These are phyloP conservation scores for Syngnathus scovelli DNA, from an alignment of 2,113 vertebrate genomes.

Conservation along the genomic window DNA sequence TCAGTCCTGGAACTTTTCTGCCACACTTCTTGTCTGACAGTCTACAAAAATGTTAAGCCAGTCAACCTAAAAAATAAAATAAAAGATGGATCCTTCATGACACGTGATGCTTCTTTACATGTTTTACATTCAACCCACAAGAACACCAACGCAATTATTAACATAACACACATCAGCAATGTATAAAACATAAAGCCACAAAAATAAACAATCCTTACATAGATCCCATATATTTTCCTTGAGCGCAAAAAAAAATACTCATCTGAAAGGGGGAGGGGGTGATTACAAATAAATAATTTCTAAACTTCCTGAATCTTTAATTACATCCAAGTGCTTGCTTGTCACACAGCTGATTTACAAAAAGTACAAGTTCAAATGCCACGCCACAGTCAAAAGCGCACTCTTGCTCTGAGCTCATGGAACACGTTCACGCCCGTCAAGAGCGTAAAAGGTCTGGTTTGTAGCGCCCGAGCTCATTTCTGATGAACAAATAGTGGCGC, in stretches of 20 bases:
- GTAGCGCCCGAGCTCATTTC: conserved; percentile 40
- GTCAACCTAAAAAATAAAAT: conserved; percentile 6
- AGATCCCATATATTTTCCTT: not conserved
- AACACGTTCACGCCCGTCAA: conserved; percentile 29
- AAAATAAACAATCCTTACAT: conserved; percentile 10
- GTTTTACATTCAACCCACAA: conserved; percentile 11
- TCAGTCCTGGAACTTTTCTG: not conserved
- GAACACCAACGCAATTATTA: conserved; percentile 19
- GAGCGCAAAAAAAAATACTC: conserved; percentile 49
- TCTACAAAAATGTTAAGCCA: not conserved
- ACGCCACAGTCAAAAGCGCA: conserved; percentile 29
- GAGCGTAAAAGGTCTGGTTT: conserved; percentile 42
- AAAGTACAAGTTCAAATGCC: conserved; percentile 28
- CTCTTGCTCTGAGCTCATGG: conserved; percentile 35
- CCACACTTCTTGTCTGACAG: not conserved
- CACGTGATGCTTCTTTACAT: not conserved
- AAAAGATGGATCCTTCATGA: conserved; percentile 22
- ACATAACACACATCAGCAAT: conserved; percentile 30
- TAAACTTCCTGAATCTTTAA: conserved; percentile 16
- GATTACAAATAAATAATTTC: conserved; percentile 48
- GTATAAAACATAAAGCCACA: conserved; percentile 31
- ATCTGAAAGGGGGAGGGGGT: conserved; percentile 7
- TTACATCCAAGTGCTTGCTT: conserved; percentile 29
- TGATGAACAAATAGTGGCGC: conserved; percentile 44
- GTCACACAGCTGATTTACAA: conserved; percentile 30